Conservation (phyloP, 1,140 invertebrate genomes). For the Orius laevigatus region DNA sequence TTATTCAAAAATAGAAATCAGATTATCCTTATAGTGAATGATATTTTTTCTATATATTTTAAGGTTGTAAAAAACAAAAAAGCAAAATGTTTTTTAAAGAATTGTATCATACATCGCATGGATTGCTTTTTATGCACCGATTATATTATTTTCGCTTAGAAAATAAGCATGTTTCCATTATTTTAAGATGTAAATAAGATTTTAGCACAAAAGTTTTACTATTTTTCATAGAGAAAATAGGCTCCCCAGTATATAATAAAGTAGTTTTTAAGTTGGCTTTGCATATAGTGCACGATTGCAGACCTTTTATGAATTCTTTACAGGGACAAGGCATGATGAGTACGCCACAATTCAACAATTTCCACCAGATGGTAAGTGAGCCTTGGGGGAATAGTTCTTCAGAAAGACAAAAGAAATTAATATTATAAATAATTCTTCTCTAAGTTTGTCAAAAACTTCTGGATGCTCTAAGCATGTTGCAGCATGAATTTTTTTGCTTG, state of each 20-base stretch:
- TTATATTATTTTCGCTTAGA: not conserved
- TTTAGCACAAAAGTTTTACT: not conserved
- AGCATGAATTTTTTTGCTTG: not conserved
- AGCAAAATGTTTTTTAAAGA: slow-evolving; percentile 1
- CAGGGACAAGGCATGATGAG: slow-evolving; percentile 21
- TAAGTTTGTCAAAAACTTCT: not conserved
- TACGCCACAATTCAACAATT: slow-evolving; percentile 13
- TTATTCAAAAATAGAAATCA: not conserved
- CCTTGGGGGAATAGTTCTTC: not conserved
- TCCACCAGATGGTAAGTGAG: slow-evolving; percentile 19
- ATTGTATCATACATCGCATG: slow-evolving; percentile 1
- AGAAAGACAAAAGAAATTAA: not conserved
- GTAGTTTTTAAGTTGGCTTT: slow-evolving; percentile 12
- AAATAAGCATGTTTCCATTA: not conserved
- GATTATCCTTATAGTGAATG: not conserved
- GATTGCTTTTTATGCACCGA: not conserved
- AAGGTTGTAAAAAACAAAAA: not conserved
- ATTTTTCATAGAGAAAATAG: slow-evolving; percentile 2
- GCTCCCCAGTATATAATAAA: not conserved
- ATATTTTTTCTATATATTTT: not conserved
- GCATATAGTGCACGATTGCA: slow-evolving; percentile 13
- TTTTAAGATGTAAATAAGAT: slow-evolving; percentile 1
- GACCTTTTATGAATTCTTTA: slow-evolving; percentile 16
- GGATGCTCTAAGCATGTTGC: not conserved
- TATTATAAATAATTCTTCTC: slow-evolving; percentile 1